A percentile compares a stretch with the other conserved stretches of the same genome.
Evolutionary conservation across 2,888 invertebrate species (phyloP).

Genomic region (Blastobasis lacticolella): DNA sequence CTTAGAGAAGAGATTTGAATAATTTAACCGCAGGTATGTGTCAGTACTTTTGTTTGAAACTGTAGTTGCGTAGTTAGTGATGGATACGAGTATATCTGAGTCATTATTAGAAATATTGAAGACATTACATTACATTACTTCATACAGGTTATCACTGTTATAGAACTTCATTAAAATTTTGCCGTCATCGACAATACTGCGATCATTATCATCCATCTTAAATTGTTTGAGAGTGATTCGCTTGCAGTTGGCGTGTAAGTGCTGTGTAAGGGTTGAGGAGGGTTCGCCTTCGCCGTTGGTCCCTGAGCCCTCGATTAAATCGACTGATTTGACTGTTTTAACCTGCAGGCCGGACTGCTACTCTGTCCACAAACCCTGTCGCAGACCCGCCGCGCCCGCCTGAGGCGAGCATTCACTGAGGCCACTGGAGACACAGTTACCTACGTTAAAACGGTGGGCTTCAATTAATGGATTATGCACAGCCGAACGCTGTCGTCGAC

Average conservation of each 20-base stretch:
- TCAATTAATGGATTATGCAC: slow-evolving; percentile 56
- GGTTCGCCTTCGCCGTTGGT: slow-evolving; percentile 27
- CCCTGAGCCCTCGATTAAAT: slow-evolving; percentile 11
- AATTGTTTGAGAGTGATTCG: slow-evolving; percentile 5
- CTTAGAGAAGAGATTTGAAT: too few relatives aligned
- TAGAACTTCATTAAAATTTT: background rate
- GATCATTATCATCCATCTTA: background rate
- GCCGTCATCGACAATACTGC: background rate
- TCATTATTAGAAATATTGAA: too few relatives aligned
- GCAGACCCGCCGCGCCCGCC: slow-evolving; percentile 88
- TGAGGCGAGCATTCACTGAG: slow-evolving; percentile 92
- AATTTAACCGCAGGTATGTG: too few relatives aligned
- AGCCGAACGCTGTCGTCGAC: slow-evolving; percentile 44
- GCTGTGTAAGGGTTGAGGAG: slow-evolving; percentile 58
- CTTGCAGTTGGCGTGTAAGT: slow-evolving; percentile 50
- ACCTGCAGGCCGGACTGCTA: slow-evolving; percentile 82
- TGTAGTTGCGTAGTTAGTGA: too few relatives aligned
- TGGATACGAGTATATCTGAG: too few relatives aligned
- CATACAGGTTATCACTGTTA: too few relatives aligned
- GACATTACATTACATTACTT: too few relatives aligned
- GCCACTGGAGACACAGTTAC: slow-evolving; percentile 90
- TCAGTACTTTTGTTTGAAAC: too few relatives aligned
- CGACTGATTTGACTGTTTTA: slow-evolving; percentile 53
- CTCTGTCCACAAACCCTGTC: slow-evolving; percentile 93
- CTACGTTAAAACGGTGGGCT: slow-evolving; percentile 91